Evolutionary conservation across 2,113 vertebrate genomes (phyloP), one percentile per base, ranked within the genome.

Genomic region (Neolamprologus brichardi): DNA sequence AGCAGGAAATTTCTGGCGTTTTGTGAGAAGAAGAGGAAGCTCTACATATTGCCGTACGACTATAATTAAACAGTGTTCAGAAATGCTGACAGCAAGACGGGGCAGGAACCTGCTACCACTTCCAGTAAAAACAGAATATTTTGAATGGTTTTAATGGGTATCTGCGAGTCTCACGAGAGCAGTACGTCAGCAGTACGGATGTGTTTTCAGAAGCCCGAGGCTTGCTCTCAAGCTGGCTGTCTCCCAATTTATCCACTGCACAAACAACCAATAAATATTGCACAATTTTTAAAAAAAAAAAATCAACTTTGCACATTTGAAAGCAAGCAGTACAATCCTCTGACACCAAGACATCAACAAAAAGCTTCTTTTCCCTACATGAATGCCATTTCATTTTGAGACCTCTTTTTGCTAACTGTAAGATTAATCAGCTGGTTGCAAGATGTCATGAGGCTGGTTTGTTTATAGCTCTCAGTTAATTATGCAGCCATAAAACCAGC

Each of bases 391-490:
- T 82, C 6, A 20, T 6, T 6, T 34, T 44, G 14, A 44, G 15
- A 62, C 2, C 12, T 79, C 34, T 64, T 41, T 79, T 53, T n/a
- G 72, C 25, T 5, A 51, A 77, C 44, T 20, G 34, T 23, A 18
- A 23, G 67, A 54, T 41, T 52, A 62, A 89, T 85, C 62, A 85
- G 86, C 46, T 14, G 6, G 17, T 58, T 58, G 78, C 84, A 56
- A 87, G 56, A 88, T 60, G 82, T 81, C 79, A 83, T 23, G 51
- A 7, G 8, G 20, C 81, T 17, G 82, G 77, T 87, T 89, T 87
- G 87, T 92, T 91, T 88, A 51, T 82, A 78, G 54, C 78, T 84
- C 54, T 28, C 32, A 49, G 75, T 53, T 91, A 92, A 93, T 93
- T 92, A 83, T 82, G 77, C 85, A 67, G 88, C 81, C 44, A 51